Evolutionary conservation across 2,888 invertebrate species (phyloP).

Genomic region (Drosophila flavopinicola): DNA sequence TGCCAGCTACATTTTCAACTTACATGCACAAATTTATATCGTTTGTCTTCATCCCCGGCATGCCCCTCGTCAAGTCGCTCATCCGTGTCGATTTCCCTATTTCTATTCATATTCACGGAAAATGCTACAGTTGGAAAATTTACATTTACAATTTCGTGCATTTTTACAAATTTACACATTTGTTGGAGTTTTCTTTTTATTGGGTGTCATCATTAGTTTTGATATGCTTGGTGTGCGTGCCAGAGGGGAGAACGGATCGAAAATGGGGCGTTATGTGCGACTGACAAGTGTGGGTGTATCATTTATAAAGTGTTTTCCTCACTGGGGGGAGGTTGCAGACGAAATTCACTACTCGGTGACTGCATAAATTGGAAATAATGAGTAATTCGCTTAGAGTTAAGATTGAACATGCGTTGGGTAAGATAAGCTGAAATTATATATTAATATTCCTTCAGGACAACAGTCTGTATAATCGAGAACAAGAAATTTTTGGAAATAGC

Average conservation of each 20-base stretch:
- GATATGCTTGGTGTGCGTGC: slow-evolving; percentile 40
- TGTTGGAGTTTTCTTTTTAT: slow-evolving; percentile 72
- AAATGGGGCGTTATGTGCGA: slow-evolving; percentile 47
- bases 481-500: too few species aligned
- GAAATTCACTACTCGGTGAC: slow-evolving; percentile 8
- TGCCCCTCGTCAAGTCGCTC: slow-evolving; percentile 47
- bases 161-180: slow-evolving; percentile 78
- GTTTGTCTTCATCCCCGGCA: slow-evolving; percentile 55
- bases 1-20: slow-evolving; percentile 70
- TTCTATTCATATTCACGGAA: slow-evolving; percentile 16
- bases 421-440: too few species aligned
- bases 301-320: slow-evolving; percentile 43
- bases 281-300: slow-evolving; percentile 70
- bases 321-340: slow-evolving; percentile 5
- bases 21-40: slow-evolving; percentile 68
- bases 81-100: slow-evolving; percentile 45
- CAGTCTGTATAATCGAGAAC: too few species aligned
- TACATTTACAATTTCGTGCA: slow-evolving; percentile 65
- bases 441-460: too few species aligned
- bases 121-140: slow-evolving; percentile 48
- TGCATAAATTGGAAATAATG: slow-evolving; percentile 1
- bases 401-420: too few species aligned
- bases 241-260: background rate
- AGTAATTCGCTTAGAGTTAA: slow-evolving; percentile 13
- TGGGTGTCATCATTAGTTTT: slow-evolving; percentile 80